These are phyloP conservation scores for Pseudomugil gertrudae DNA, from an alignment of 2,797 vertebrate species.

Conservation along the genomic window DNA sequence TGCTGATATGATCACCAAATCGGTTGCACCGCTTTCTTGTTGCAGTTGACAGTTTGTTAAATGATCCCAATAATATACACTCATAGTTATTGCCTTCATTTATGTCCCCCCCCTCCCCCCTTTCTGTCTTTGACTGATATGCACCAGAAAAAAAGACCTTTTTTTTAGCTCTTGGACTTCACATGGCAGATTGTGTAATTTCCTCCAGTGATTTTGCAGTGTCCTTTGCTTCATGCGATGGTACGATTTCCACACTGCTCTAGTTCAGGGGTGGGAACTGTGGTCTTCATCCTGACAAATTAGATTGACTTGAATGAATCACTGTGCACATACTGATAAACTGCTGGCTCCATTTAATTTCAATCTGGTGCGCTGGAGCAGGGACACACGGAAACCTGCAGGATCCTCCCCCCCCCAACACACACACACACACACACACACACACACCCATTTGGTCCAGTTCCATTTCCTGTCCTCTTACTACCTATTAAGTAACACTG, in stretches of 20 bases:
- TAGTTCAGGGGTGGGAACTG: too few species aligned
- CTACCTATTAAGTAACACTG: not conserved
- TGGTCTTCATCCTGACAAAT: too few species aligned
- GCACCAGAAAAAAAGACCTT: not conserved
- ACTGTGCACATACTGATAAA: too few species aligned
- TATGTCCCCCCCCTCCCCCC: not conserved
- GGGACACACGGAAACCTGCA: too few species aligned
- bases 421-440: too few species aligned
- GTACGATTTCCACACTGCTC: conserved; percentile 38
- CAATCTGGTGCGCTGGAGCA: too few species aligned
- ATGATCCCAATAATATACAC: not conserved
- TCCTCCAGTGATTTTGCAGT: conserved; percentile 42
- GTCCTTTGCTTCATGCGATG: conserved; percentile 38
- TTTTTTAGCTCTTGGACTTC: conserved; percentile 15
- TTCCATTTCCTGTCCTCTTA: conserved; percentile 42
- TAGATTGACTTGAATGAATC: too few species aligned
- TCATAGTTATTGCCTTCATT: not conserved
- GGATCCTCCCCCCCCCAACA: too few species aligned
- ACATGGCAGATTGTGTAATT: conserved; percentile 37
- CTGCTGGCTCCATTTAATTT: too few species aligned
- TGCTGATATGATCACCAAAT: not conserved
- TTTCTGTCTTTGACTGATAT: not conserved
- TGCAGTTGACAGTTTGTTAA: not conserved
- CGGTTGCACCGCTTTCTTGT: not conserved
- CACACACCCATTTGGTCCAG: too few species aligned